Percentiles rank a stretch among this genome's conserved stretches.
phyloP scores from a whole-genome alignment of 2,797 vertebrate genomes.

The Aulostomus chinensis region DNA sequence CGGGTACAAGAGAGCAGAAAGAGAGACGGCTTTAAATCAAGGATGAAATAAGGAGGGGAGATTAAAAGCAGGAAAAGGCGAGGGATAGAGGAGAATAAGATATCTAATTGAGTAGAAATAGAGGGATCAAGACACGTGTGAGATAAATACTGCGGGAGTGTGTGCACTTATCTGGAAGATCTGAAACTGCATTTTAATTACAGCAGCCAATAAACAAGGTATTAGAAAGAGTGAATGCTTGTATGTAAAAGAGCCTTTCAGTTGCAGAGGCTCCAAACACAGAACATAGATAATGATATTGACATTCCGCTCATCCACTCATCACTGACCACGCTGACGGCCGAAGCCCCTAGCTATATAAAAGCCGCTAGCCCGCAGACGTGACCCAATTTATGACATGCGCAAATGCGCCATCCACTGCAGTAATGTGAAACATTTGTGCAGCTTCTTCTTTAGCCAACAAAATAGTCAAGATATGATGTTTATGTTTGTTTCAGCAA shows the following conservation, averaged over 20 bases:
- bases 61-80: conserved; percentile 45
- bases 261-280: no score
- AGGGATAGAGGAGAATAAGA: conserved; percentile 35
- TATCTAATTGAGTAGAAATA: conserved; percentile 37
- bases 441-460: no score
- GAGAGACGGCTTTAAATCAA: conserved; percentile 35
- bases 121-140: conserved; percentile 40
- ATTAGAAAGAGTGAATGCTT: background rate
- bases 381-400: background rate
- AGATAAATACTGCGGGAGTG: conserved; percentile 27
- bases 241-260: no score
- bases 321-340: background rate
- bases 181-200: conserved; percentile 57
- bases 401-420: conserved; percentile 9
- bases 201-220: conserved; percentile 41
- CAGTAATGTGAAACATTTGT: no score
- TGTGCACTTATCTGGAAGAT: conserved; percentile 8
- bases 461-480: no score
- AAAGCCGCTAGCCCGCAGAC: conserved; percentile 16
- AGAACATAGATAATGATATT: conserved; percentile 1
- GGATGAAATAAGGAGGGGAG: conserved; percentile 31
- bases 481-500: conserved; percentile 8
- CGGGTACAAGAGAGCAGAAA: conserved; percentile 11
- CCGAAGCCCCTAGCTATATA: conserved; percentile 10
- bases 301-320: background rate